These are phyloP conservation scores for Mugil cephalus DNA, from an alignment of 2,113 vertebrate species.

Conservation along the genomic window DNA sequence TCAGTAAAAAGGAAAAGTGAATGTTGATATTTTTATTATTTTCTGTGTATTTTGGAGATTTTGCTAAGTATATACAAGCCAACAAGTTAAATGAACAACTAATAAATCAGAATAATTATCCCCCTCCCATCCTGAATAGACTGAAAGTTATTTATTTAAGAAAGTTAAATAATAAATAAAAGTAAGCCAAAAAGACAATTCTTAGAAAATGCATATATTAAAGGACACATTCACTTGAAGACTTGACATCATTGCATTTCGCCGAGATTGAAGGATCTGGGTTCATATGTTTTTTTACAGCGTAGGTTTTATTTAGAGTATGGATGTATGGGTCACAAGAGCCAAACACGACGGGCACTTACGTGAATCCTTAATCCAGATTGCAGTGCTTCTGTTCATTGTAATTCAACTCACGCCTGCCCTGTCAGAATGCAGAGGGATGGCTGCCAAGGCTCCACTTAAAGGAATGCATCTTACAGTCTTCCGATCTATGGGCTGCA, in stretches of 20 bases:
- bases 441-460: conserved; percentile 60
- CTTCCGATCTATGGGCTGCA: conserved; percentile 34
- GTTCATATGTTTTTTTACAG: neutral
- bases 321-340: conserved; percentile 32
- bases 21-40: too few species aligned
- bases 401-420: conserved; percentile 69
- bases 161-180: too few species aligned
- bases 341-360: conserved; percentile 44
- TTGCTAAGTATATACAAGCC: too few species aligned
- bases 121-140: too few species aligned
- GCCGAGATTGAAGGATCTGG: neutral
- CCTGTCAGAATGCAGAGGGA: conserved; percentile 60
- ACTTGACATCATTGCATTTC: neutral
- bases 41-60: too few species aligned
- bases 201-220: too few species aligned
- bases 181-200: too few species aligned
- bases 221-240: neutral
- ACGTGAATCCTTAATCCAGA: conserved; percentile 66
- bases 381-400: conserved; percentile 63
- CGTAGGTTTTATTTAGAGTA: conserved; percentile 28
- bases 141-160: too few species aligned
- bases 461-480: conserved; percentile 53
- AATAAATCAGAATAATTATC: too few species aligned
- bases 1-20: neutral
- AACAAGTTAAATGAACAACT: too few species aligned